Conservation (phyloP, 2,797 vertebrate genomes). For the Gephyroberyx darwinii region DNA sequence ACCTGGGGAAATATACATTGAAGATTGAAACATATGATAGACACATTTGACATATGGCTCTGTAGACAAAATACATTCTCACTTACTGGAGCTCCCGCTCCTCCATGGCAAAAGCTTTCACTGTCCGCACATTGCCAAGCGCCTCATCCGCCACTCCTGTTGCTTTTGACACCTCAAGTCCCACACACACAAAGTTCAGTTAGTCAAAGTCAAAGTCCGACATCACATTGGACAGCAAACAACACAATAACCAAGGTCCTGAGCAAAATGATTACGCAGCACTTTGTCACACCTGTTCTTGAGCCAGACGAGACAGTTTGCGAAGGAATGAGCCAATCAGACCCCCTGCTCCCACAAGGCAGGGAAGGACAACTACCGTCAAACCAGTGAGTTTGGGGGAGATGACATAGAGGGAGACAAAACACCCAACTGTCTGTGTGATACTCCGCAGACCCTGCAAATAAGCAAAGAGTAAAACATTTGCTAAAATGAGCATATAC, state of each 20-base stretch:
- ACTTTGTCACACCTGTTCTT: constrained; percentile 88
- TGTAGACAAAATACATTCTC: constrained; percentile 7
- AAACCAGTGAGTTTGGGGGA: constrained; percentile 92
- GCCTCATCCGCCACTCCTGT: constrained; percentile 93
- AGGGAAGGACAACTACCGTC: constrained; percentile 87
- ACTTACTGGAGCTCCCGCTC: constrained; percentile 88
- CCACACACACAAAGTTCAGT: constrained; percentile 3
- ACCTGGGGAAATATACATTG: constrained; percentile 70
- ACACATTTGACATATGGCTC: neutral
- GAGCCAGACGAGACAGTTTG: constrained; percentile 88
- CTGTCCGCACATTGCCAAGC: constrained; percentile 91
- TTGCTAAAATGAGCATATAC: neutral
- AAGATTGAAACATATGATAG: neutral
- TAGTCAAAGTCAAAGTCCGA: neutral
- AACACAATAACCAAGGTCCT: neutral
- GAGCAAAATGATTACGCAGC: neutral
- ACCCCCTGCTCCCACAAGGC: constrained; percentile 87
- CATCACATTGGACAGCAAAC: neutral
- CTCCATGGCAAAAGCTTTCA: constrained; percentile 97
- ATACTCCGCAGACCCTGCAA: constrained; percentile 91
- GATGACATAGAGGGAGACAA: constrained; percentile 92
- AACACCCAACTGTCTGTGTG: constrained; percentile 91
- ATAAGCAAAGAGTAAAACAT: constrained; percentile 11
- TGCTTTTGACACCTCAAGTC: constrained; percentile 89
- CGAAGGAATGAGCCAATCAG: constrained; percentile 90